phyloP scores from a whole-genome alignment of 1,140 invertebrate species.

The Pteromalus puparum region DNA sequence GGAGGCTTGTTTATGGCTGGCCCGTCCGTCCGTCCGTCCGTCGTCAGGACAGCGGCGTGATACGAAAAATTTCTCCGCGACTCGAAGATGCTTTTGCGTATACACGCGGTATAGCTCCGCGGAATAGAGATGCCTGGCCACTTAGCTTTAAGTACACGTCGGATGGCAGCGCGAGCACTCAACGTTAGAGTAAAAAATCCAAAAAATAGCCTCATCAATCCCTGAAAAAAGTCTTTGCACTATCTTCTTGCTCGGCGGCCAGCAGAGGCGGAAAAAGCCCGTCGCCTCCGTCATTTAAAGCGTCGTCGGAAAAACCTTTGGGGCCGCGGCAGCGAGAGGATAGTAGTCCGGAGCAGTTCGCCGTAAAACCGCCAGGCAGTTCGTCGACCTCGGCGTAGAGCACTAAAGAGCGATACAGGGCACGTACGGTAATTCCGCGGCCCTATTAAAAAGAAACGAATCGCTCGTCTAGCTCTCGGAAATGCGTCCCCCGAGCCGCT shows the following conservation, averaged over 20 bases:
- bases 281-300: neutral
- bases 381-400: neutral
- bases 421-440: slow-evolving; percentile 12
- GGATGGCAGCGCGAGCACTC: neutral
- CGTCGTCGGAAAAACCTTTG: neutral
- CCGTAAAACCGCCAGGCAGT: neutral
- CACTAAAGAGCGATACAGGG: slow-evolving; percentile 6
- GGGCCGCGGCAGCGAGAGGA: too few species aligned
- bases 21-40: too few species aligned
- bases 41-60: too few species aligned
- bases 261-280: neutral
- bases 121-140: too few species aligned
- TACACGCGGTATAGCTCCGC: too few species aligned
- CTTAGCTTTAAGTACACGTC: too few species aligned
- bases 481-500: slow-evolving; percentile 8
- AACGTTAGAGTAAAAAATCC: neutral
- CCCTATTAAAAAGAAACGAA: slow-evolving; percentile 10
- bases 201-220: neutral
- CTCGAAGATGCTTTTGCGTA: too few species aligned
- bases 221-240: neutral
- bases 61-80: too few species aligned
- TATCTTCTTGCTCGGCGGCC: neutral
- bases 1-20: too few species aligned
- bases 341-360: neutral
- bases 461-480: neutral